These are phyloP conservation scores for Parauchenoglanis punctatus DNA, from an alignment of 2,797 vertebrate species.

Conservation along the genomic window DNA sequence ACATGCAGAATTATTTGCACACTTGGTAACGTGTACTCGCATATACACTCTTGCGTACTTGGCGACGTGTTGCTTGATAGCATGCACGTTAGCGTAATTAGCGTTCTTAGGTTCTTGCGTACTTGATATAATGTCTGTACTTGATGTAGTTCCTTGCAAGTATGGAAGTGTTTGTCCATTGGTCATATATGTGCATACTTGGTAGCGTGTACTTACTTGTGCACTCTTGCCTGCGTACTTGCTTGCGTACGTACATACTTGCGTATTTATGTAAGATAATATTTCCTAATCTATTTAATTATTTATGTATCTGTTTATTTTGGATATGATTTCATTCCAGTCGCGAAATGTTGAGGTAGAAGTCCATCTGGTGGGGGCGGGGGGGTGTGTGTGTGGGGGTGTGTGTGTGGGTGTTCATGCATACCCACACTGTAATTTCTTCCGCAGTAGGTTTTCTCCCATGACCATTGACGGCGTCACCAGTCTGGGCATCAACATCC, in stretches of 20 bases:
- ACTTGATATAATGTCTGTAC: too few species aligned
- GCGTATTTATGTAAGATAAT: neutral
- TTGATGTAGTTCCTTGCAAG: too few species aligned
- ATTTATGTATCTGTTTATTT: neutral
- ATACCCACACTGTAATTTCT: neutral
- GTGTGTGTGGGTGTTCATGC: neutral
- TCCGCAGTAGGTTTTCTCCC: slow-evolving; percentile 89
- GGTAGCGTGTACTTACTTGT: too few species aligned
- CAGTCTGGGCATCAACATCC: slow-evolving; percentile 97
- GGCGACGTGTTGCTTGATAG: neutral
- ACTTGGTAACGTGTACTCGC: neutral
- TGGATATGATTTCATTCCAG: neutral
- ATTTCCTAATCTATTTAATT: neutral
- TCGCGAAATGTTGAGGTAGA: neutral
- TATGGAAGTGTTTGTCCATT: too few species aligned
- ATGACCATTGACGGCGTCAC: slow-evolving; percentile 98
- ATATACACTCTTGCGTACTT: neutral
- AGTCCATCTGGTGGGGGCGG: neutral
- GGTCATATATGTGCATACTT: too few species aligned
- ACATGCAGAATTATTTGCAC: neutral
- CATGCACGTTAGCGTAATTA: neutral
- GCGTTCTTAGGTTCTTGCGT: too few species aligned
- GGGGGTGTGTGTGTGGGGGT: neutral
- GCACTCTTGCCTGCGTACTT: neutral
- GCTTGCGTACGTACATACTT: neutral